Evolutionary conservation across 2,888 invertebrate genomes (phyloP).

Genomic region (Amorpha juglandis): DNA sequence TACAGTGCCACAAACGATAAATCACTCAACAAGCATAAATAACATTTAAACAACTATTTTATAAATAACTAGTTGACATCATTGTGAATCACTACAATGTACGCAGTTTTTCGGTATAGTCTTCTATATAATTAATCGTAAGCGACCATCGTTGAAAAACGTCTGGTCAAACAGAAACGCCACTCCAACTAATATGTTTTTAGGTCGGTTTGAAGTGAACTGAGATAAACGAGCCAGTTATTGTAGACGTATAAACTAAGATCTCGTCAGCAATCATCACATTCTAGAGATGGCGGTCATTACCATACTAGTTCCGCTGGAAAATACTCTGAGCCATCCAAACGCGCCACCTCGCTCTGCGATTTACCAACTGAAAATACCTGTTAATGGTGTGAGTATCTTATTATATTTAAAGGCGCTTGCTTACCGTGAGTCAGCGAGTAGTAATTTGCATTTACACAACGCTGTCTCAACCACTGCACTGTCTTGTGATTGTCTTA

Average conservation of each 20-base stretch:
- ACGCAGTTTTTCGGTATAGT: background rate
- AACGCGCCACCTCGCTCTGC: constrained; percentile 32
- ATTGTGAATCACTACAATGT: background rate
- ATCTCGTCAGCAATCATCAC: constrained; percentile 13
- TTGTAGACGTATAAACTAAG: constrained; percentile 1
- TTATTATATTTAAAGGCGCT: constrained; percentile 19
- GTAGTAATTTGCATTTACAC: background rate
- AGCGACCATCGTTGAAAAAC: background rate
- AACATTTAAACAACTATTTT: constrained; percentile 1
- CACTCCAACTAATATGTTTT: background rate
- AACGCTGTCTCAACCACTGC: constrained; percentile 6
- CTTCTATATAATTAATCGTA: background rate
- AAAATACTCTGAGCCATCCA: constrained; percentile 41
- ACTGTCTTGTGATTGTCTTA: constrained; percentile 2
- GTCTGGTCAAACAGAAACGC: background rate
- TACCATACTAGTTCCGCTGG: constrained; percentile 50
- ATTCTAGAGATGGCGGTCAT: constrained; percentile 31
- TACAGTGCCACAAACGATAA: background rate
- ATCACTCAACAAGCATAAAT: background rate
- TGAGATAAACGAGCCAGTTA: background rate
- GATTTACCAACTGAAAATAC: constrained; percentile 30
- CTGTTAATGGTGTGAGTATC: constrained; percentile 23
- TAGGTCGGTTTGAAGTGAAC: constrained; percentile 5
- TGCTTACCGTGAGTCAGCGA: constrained; percentile 9
- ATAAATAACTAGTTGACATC: background rate